Percentiles rank a stretch among this genome's conserved stretches.
Evolutionary conservation across 2,797 vertebrate species (phyloP).

Genomic region (Schizopygopsis pylzovi): DNA sequence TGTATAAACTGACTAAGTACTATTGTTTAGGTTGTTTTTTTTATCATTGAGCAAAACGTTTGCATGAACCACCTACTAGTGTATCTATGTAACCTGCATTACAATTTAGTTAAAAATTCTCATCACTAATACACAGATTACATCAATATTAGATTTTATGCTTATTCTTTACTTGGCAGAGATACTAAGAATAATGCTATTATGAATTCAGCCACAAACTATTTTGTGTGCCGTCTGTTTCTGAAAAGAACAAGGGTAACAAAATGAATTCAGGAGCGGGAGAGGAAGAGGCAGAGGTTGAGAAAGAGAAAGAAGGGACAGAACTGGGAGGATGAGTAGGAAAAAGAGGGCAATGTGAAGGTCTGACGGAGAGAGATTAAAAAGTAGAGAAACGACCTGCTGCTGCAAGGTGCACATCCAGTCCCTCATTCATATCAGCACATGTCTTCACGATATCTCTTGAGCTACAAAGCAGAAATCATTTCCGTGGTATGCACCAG

Average conservation of each 20-base stretch:
- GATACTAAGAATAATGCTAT: neutral
- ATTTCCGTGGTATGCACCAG: slow-evolving; percentile 37
- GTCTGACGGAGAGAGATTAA: neutral
- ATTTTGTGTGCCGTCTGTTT: neutral
- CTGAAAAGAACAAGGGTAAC: neutral
- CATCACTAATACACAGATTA: neutral
- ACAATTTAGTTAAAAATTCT: neutral
- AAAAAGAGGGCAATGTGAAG: slow-evolving; percentile 20
- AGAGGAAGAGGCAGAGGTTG: neutral
- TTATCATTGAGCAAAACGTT: neutral
- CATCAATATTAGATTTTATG: neutral
- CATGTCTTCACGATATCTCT: slow-evolving; percentile 29
- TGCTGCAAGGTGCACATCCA: neutral
- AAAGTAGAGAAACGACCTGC: neutral
- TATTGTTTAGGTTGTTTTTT: neutral
- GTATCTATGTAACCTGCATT: neutral
- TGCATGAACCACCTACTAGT: neutral
- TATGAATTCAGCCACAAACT: neutral
- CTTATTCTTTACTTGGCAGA: neutral
- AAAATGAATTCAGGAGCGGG: neutral
- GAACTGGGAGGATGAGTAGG: slow-evolving; percentile 23
- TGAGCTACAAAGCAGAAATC: slow-evolving; percentile 34
- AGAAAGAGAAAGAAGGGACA: slow-evolving; percentile 7
- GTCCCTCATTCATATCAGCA: neutral
- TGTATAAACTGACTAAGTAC: neutral